Percentiles rank a stretch among this genome's conserved stretches.
Conservation (phyloP, 2,797 vertebrate species). For the Poeciliopsis turneri region DNA sequence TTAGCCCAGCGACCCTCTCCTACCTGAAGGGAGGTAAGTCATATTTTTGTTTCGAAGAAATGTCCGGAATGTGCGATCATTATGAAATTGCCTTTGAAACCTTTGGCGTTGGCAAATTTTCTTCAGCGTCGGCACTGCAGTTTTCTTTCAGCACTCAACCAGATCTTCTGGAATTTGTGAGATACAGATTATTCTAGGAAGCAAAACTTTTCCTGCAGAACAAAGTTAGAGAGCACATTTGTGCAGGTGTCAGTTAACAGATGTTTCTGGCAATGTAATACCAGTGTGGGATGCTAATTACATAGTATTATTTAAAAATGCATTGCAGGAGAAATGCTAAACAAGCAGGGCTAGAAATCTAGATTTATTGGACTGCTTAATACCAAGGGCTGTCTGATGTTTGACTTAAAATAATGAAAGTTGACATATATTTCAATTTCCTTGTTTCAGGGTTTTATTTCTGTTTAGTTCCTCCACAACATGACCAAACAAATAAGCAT, state of each 20-base stretch:
- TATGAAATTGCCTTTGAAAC: background rate
- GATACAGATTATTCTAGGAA: background rate
- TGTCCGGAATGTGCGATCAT: background rate
- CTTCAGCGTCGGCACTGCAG: background rate
- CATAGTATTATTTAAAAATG: constrained; percentile 18
- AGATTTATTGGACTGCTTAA: constrained; percentile 19
- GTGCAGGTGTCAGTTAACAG: constrained; percentile 21
- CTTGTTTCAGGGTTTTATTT: background rate
- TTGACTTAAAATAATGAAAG: background rate
- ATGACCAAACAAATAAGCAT: background rate
- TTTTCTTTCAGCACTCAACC: background rate
- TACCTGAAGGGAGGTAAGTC: background rate
- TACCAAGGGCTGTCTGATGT: background rate
- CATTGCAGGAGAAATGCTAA: constrained; percentile 11
- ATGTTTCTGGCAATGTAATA: background rate
- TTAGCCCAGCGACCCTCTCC: background rate
- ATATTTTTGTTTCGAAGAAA: background rate
- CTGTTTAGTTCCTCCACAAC: background rate
- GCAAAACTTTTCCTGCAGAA: background rate
- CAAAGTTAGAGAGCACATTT: constrained; percentile 10
- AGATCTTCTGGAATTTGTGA: background rate
- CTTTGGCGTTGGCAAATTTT: background rate
- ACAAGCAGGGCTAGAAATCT: constrained; percentile 15
- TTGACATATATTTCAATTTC: background rate
- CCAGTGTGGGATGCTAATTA: background rate